A percentile compares a stretch with the other conserved stretches of the same genome.
Conservation (phyloP, 2,113 vertebrate species). For the Spea bombifrons region DNA sequence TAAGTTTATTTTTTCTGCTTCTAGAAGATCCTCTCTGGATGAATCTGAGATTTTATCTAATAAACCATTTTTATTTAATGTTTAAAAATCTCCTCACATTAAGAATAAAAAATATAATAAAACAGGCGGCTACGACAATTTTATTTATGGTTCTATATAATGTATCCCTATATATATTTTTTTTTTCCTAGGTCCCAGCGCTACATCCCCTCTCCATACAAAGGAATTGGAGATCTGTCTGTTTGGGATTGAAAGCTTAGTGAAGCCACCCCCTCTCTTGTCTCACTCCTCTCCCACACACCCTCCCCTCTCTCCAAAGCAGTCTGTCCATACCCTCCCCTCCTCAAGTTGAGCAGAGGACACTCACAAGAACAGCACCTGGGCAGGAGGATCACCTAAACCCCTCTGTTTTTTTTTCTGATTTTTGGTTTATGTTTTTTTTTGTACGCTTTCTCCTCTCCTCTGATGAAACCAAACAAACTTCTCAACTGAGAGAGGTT, state of each 20-base stretch:
- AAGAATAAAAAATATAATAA: too few relatives aligned
- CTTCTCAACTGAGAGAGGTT: slow-evolving; percentile 23
- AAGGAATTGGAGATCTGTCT: slow-evolving; percentile 30
- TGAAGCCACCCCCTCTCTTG: slow-evolving; percentile 39
- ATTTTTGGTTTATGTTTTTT: not conserved
- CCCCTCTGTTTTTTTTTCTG: not conserved
- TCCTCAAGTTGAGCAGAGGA: slow-evolving; percentile 18
- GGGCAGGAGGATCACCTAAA: slow-evolving; percentile 22
- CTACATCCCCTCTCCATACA: slow-evolving; percentile 4
- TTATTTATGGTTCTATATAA: too few relatives aligned
- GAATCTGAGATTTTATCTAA: too few relatives aligned
- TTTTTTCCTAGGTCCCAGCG: not conserved
- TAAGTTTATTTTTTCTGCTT: too few relatives aligned
- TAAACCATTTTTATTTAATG: too few relatives aligned
- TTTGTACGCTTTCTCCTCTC: slow-evolving; percentile 12
- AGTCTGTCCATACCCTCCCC: slow-evolving; percentile 34
- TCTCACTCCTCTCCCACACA: slow-evolving; percentile 34
- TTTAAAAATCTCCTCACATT: too few relatives aligned
- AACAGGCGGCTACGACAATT: too few relatives aligned
- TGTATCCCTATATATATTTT: not conserved
- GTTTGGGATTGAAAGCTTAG: slow-evolving; percentile 32
- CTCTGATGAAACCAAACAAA: slow-evolving; percentile 20
- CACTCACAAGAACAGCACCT: slow-evolving; percentile 38
- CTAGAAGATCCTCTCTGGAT: too few relatives aligned
- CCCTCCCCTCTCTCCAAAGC: slow-evolving; percentile 31